Evolutionary conservation across 2,113 vertebrate genomes (phyloP).

Genomic region (Microtus oregoni): DNA sequence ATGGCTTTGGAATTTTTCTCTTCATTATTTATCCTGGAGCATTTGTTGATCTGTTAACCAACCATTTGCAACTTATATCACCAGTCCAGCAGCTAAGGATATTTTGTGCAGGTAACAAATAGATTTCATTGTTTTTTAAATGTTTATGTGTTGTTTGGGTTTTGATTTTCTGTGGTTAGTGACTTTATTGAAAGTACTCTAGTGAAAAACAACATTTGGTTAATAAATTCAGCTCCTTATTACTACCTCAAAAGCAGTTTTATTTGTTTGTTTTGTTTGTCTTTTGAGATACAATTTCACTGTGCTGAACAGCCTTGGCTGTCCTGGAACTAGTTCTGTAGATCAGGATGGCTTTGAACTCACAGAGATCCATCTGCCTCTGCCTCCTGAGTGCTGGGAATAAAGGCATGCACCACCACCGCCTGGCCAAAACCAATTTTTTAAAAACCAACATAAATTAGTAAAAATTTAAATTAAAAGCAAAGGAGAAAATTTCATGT

Average conservation of each 20-base stretch:
- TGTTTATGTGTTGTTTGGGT: slow-evolving; percentile 55
- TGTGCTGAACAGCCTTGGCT: neutral
- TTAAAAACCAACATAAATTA: slow-evolving; percentile 13
- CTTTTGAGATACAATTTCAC: neutral
- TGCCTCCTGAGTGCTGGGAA: neutral
- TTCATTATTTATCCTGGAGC: slow-evolving; percentile 98
- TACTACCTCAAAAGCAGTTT: slow-evolving; percentile 25
- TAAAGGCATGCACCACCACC: neutral
- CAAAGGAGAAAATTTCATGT: neutral
- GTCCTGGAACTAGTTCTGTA: neutral
- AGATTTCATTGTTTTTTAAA: slow-evolving; percentile 59
- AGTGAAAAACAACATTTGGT: slow-evolving; percentile 59
- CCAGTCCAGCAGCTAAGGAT: slow-evolving; percentile 97
- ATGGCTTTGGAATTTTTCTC: slow-evolving; percentile 98
- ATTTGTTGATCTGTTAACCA: slow-evolving; percentile 98
- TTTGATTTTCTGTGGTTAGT: slow-evolving; percentile 55
- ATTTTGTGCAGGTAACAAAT: slow-evolving; percentile 94
- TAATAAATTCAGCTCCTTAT: slow-evolving; percentile 55
- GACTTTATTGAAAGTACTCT: slow-evolving; percentile 57
- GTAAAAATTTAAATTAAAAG: neutral
- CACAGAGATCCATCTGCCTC: neutral
- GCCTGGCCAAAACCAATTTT: neutral
- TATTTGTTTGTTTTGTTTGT: neutral
- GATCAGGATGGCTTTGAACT: neutral
- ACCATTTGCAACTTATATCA: slow-evolving; percentile 97